Base-by-base conservation (phyloP, 2,113 vertebrate species). In the Psilopogon haemacephalus region DNA sequence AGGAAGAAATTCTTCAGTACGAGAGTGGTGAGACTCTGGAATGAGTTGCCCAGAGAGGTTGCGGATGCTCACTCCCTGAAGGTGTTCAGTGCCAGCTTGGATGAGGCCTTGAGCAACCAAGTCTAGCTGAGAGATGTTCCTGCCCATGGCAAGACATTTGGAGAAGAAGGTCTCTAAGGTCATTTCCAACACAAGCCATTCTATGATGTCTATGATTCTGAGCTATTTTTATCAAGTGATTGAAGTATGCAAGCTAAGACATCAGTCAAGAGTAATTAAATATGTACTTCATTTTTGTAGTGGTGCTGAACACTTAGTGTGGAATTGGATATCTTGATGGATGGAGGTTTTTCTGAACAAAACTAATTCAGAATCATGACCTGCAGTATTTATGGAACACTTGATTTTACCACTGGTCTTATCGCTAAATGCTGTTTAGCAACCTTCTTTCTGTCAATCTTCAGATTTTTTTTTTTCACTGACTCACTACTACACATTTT, bases 381-480 rank as follows among this genome's bases (percentile, higher is more conserved):
- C 38, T 52, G 35, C 15, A 69, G 32, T 72, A 50, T 88, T 84
- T 68, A 68, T 72, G 70, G 48, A 78, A 63, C 37, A 21, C 21
- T 86, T 80, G 73, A 62, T 93, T 91, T 89, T 84, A n/a, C 75
- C 71, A 62, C 84, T 55, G 82, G 48, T 63, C 32, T 84, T 88
- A 48, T 77, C 52, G 40, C 44, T 83, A 24, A 42, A 52, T 21
- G 15, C 54, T 30, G 35, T 80, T 88, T 48, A 44, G 21, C 24
- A 54, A 14, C 68, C 35, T 24, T 71, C 35, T 24, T 21, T 85
- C 67, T 75, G 48, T 24, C 19, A 85, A 48, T 8, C 54, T 65
- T 55, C 21, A 30, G 6, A 26, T 4, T 18, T 23, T 4, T 55
- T n/a, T 42, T 52, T 60, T 60, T 7, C 68, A 65, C 2, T 58